Base-by-base conservation (phyloP, 92 coral and sea anemone genomes). In the Virgularia gustaviana region DNA sequence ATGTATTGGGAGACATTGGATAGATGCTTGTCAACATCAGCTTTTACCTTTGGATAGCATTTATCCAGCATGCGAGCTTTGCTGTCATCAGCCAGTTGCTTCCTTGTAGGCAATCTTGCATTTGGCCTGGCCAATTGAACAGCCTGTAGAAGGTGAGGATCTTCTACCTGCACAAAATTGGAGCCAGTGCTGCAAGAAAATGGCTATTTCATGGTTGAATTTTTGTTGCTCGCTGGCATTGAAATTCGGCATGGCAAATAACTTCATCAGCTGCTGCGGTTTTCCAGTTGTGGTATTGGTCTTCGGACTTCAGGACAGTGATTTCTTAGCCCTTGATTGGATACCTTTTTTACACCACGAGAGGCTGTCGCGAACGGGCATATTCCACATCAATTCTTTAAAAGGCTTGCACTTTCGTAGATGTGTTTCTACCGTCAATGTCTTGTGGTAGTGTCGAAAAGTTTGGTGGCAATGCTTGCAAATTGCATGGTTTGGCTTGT, bases 31-130 rank as follows among this genome's bases (percentile, higher is more conserved):
- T 19, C 31, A 9, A 55, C 62, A 25, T 55, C 62, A 7, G 62
- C 62, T 36, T 55, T 25, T 2, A 55, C 31, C 31, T 18, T 55
- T 24, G 23, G 33, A 55, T 55, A 55, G 34, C 62, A 55, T 7
- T n/a, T 55, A 33, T 55, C 62, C 34, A 55, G 62, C 62, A 55
- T 10, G 25, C 33, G 34, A 4, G 34, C 33, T 12, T 33, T 7
- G 31, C 62, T 55, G 16, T 55, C 62, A 55, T 55, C 62, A 55
- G 62, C 62, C 13, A 55, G 62, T 20, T 22, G 62, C 62, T 19
- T 55, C 7, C 62, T 11, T 4, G 7, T 55, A 7, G 62, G 62
- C 25, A 55, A 24, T 25, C 15, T 18, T 22, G 33, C 0, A 22
- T 36, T 19, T 22, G 62, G 62, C 31, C 33, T 12, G 16, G 31